Evolutionary conservation across 2,888 invertebrate species (phyloP).

Genomic region (Hypomecis punctinalis): DNA sequence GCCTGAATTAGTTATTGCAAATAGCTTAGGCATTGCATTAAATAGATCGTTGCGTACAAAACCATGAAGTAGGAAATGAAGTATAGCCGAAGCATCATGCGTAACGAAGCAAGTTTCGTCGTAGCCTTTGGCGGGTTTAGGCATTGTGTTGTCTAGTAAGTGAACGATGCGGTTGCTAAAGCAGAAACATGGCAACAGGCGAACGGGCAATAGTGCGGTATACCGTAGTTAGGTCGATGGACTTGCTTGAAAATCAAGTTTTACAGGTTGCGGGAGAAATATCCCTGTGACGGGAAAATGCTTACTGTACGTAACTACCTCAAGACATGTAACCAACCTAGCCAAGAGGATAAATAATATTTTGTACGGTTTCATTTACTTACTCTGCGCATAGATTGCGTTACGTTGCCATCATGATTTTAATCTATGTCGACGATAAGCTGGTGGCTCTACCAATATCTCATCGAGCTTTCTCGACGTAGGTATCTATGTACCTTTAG

Average conservation of each 20-base stretch:
- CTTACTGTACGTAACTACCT: too few relatives aligned
- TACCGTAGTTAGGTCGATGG: constrained; percentile 11
- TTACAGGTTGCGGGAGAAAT: constrained; percentile 4
- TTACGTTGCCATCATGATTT: too few relatives aligned
- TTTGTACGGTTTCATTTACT: too few relatives aligned
- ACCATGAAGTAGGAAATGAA: constrained; percentile 46
- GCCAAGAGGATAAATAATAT: too few relatives aligned
- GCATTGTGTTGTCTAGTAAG: constrained; percentile 22
- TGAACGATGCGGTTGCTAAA: constrained; percentile 3
- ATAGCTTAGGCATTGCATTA: constrained; percentile 25
- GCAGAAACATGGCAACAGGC: not conserved
- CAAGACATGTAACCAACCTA: too few relatives aligned
- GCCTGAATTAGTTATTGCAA: constrained; percentile 29
- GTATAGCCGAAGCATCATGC: constrained; percentile 46
- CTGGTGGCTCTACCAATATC: too few relatives aligned
- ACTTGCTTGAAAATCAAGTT: constrained; percentile 9
- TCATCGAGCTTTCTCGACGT: too few relatives aligned
- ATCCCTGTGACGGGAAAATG: too few relatives aligned
- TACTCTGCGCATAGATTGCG: too few relatives aligned
- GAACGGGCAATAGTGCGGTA: not conserved
- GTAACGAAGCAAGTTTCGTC: constrained; percentile 42
- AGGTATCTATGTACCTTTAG: too few relatives aligned
- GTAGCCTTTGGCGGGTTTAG: constrained; percentile 13
- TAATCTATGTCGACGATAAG: too few relatives aligned
- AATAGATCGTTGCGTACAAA: constrained; percentile 32